A percentile compares a stretch with the other conserved stretches of the same genome.
These are phyloP conservation scores for Panthera tigris DNA, from an alignment of 2,113 vertebrate genomes.

Conservation along the genomic window DNA sequence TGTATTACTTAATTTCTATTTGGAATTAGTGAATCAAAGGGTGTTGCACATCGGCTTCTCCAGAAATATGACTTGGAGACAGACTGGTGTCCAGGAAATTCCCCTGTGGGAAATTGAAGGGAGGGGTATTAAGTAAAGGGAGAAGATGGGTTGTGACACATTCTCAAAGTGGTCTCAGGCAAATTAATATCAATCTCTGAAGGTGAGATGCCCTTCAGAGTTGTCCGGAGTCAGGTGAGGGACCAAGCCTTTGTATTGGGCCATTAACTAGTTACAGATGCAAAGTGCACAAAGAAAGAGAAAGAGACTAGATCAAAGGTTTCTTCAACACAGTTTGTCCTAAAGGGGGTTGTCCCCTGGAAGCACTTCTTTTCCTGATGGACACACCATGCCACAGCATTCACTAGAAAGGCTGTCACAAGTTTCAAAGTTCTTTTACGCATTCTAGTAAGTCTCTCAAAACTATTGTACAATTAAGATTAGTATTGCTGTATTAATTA, in stretches of 20 bases:
- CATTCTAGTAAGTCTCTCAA: background rate
- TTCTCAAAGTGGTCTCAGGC: background rate
- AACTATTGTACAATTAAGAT: background rate
- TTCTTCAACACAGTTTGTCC: background rate
- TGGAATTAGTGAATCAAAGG: background rate
- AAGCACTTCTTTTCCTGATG: background rate
- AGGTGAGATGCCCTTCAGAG: background rate
- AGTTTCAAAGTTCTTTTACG: background rate
- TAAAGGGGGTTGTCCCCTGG: background rate
- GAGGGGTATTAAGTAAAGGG: background rate
- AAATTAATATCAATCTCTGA: background rate
- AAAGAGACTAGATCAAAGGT: background rate
- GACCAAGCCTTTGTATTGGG: background rate
- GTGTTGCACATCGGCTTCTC: background rate
- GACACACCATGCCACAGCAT: background rate
- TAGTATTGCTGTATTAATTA: background rate
- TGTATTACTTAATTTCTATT: background rate
- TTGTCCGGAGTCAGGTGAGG: background rate
- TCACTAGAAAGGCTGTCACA: background rate
- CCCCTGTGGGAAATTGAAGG: background rate
- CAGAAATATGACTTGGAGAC: background rate
- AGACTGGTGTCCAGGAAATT: background rate
- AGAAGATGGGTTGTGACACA: background rate
- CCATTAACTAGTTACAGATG: background rate
- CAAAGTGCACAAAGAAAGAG: background rate